Percentiles rank a stretch among this genome's conserved stretches.
These are phyloP conservation scores for Quadriops clusia DNA, from an alignment of 2,888 invertebrate species.

Conservation along the genomic window DNA sequence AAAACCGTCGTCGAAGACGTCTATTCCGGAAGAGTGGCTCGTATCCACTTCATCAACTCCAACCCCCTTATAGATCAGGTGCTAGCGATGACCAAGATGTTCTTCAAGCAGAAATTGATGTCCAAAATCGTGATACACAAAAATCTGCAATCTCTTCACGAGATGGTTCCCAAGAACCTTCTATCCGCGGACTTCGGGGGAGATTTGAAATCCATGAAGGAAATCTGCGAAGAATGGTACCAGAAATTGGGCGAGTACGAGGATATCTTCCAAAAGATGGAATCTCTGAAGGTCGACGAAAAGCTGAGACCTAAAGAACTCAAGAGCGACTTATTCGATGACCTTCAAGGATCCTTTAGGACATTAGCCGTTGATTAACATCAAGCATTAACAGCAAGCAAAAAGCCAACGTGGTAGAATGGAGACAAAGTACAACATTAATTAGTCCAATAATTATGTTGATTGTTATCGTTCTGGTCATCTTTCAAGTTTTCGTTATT, in stretches of 20 bases:
- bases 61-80: no score
- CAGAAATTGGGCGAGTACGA: neutral
- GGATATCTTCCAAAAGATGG: neutral
- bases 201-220: neutral
- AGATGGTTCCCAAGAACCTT: neutral
- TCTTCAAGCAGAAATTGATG: neutral
- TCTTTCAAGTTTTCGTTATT: no score
- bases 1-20: no score
- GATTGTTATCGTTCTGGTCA: no score
- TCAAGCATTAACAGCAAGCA: no score
- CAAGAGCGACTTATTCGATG: neutral
- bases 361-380: no score
- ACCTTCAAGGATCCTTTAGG: neutral
- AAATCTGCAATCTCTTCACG: neutral
- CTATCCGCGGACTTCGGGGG: neutral
- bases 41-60: no score
- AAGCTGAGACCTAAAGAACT: neutral
- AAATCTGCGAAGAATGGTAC: neutral
- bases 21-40: no score
- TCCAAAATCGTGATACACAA: neutral
- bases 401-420: no score
- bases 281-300: neutral
- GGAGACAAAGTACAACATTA: no score
- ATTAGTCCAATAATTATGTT: no score
- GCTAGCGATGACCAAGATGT: no score